Conservation (phyloP, 2,113 vertebrate genomes). For the Notothenia coriiceps region DNA sequence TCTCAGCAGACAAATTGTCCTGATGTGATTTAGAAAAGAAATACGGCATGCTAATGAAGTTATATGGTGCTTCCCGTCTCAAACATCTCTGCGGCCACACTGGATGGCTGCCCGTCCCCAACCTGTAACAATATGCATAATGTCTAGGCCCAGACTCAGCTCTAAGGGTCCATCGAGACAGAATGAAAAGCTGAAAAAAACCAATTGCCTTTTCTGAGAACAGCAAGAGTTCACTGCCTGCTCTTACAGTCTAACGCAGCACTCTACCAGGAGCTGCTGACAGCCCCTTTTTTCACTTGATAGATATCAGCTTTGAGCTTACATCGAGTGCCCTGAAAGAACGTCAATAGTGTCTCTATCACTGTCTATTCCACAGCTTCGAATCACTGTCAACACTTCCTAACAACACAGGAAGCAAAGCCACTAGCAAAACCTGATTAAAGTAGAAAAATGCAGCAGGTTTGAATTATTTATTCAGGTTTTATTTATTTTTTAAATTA, state of each 20-base stretch:
- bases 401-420: slow-evolving; percentile 16
- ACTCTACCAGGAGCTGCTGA: slow-evolving; percentile 50
- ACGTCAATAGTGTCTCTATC: slow-evolving; percentile 59
- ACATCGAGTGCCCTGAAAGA: slow-evolving; percentile 27
- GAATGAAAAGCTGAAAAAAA: slow-evolving; percentile 37
- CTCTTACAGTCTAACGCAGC: slow-evolving; percentile 45
- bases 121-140: slow-evolving; percentile 32
- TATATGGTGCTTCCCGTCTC: slow-evolving; percentile 59
- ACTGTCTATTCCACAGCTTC: slow-evolving; percentile 32
- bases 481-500: slow-evolving; percentile 67
- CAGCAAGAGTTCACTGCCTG: slow-evolving; percentile 19
- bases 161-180: slow-evolving; percentile 20
- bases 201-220: slow-evolving; percentile 30
- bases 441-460: neutral
- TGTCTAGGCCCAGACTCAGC: slow-evolving; percentile 45
- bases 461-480: slow-evolving; percentile 39
- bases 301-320: slow-evolving; percentile 21
- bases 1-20: slow-evolving; percentile 72
- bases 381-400: slow-evolving; percentile 32
- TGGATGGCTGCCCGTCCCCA: slow-evolving; percentile 56
- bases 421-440: slow-evolving; percentile 17
- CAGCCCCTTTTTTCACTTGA: slow-evolving; percentile 50
- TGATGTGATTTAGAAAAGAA: slow-evolving; percentile 85
- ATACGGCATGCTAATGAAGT: slow-evolving; percentile 75
- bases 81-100: slow-evolving; percentile 54